phyloP scores from a whole-genome alignment of 2,113 vertebrate species.

The Orthonyx spaldingii region DNA sequence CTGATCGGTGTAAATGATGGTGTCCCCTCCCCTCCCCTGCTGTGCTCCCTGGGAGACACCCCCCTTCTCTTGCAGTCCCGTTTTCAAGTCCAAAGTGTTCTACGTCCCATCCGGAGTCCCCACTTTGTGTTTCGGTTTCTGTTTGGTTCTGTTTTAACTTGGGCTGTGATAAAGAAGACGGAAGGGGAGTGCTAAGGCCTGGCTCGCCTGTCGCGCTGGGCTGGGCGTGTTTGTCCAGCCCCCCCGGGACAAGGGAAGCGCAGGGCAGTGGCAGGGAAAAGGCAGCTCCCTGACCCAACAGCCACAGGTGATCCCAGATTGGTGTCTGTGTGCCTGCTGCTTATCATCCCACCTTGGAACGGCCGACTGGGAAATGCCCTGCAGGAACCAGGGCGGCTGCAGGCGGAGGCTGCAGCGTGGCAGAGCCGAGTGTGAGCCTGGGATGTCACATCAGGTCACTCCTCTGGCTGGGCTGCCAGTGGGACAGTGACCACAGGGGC shows the following conservation, averaged over 20 bases:
- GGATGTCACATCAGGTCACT: not conserved
- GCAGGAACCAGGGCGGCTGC: not conserved
- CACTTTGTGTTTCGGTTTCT: conserved; percentile 23
- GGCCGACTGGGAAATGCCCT: not conserved
- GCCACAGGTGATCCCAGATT: not conserved
- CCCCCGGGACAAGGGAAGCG: not conserved
- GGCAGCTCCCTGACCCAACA: not conserved
- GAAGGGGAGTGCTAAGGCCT: not conserved
- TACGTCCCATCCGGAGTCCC: not conserved
- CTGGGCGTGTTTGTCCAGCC: not conserved
- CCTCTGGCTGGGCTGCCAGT: not conserved
- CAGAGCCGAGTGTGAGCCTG: not conserved
- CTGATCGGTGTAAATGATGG: conserved; percentile 40
- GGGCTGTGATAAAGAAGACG: not conserved
- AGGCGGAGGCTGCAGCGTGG: not conserved
- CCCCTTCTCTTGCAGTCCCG: not conserved
- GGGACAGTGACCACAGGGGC: not conserved
- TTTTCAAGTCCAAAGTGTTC: conserved; percentile 41
- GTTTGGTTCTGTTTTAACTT: not conserved
- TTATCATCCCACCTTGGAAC: not conserved
- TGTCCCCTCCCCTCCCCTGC: conserved; percentile 59
- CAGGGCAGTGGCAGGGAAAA: not conserved
- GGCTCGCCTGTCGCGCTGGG: rapidly evolving
- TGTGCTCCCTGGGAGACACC: not conserved
- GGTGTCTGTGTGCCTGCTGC: not conserved